These are phyloP conservation scores for Metalampra italica DNA, from an alignment of 2,888 invertebrate species.

Conservation along the genomic window DNA sequence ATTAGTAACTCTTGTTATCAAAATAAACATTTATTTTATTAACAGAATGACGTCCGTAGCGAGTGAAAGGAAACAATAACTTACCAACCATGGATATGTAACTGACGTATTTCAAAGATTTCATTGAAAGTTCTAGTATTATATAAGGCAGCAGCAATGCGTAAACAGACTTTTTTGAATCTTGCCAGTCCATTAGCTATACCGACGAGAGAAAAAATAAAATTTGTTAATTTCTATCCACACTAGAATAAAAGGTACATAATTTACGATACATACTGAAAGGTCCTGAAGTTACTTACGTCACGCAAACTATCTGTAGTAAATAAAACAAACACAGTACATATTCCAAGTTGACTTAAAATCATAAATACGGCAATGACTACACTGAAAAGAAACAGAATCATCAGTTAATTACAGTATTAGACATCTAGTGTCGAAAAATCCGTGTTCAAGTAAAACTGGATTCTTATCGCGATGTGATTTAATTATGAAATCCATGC, in stretches of 20 bases:
- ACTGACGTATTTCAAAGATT: constrained; percentile 41
- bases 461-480: too few species aligned
- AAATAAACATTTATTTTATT: too few species aligned
- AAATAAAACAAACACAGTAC: constrained; percentile 48
- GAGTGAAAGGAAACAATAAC: neutral
- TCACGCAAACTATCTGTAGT: constrained; percentile 52
- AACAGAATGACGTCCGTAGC: neutral
- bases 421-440: too few species aligned
- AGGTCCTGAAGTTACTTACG: constrained; percentile 41
- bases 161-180: constrained; percentile 25
- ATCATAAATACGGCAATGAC: constrained; percentile 49
- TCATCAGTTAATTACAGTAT: neutral
- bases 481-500: too few species aligned
- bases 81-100: constrained; percentile 48
- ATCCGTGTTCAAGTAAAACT: too few species aligned
- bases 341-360: constrained; percentile 51
- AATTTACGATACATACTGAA: neutral
- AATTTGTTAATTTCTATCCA: too few species aligned
- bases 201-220: too few species aligned
- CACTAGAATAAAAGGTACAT: neutral
- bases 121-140: constrained; percentile 41
- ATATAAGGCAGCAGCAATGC: constrained; percentile 41
- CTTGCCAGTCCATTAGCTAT: constrained; percentile 47
- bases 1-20: too few species aligned
- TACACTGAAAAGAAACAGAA: constrained; percentile 28